Percentiles rank a stretch among this genome's conserved stretches.
These are phyloP conservation scores for Stegophylla sp. DNA, from an alignment of 2,888 invertebrate genomes.

Conservation along the genomic window DNA sequence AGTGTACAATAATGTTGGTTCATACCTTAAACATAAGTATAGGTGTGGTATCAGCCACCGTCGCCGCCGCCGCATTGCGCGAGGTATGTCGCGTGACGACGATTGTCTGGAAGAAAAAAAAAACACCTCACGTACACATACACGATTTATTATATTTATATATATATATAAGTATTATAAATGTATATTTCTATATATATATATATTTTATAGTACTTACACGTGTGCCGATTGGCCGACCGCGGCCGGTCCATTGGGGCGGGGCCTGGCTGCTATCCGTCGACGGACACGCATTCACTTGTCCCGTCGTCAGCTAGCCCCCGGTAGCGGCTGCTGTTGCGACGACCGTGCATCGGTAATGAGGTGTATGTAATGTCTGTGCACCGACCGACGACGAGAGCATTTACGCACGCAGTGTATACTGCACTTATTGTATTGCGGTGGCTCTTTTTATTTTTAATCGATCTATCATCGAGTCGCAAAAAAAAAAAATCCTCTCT, in stretches of 20 bases:
- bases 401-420: conserved; percentile 1
- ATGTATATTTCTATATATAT: too few species aligned
- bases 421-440: conserved; percentile 6
- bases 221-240: conserved; percentile 44
- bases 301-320: not conserved
- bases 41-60: too few species aligned
- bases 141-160: too few species aligned
- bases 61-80: too few species aligned
- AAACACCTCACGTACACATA: not conserved
- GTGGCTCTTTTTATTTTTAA: not conserved
- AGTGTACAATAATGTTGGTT: too few species aligned
- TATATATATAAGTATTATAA: too few species aligned
- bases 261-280: conserved; percentile 19
- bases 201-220: too few species aligned
- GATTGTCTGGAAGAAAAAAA: conserved; percentile 7
- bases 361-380: conserved; percentile 7
- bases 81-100: not conserved
- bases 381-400: not conserved
- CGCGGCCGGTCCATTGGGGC: conserved; percentile 52
- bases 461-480: conserved; percentile 12
- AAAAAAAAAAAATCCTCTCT: not conserved
- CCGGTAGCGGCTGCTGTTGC: conserved; percentile 2
- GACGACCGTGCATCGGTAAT: conserved; percentile 51
- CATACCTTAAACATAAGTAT: too few species aligned
- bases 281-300: conserved; percentile 45